Evolutionary conservation across 30 jellyfish, hydroid and myxozoan genomes (phyloP).

Genomic region (Clytia hemisphaerica): DNA sequence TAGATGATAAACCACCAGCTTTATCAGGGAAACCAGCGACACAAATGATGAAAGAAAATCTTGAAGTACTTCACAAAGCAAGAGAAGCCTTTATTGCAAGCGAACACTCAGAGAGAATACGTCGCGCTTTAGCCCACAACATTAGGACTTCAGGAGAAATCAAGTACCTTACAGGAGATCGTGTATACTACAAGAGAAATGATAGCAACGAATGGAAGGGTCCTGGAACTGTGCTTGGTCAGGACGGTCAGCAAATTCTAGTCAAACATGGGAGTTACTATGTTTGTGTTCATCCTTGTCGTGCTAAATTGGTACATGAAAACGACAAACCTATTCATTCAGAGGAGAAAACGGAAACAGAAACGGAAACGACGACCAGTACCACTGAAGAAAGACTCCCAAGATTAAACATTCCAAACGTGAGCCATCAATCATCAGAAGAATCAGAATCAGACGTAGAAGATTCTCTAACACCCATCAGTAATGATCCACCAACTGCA

Average conservation of each 20-base stretch:
- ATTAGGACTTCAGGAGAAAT: conserved; percentile 23
- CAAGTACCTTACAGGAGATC: conserved; percentile 25
- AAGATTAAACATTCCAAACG: too few relatives aligned
- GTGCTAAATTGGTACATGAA: too few relatives aligned
- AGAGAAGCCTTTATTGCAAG: conserved; percentile 16
- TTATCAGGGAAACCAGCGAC: conserved; percentile 27
- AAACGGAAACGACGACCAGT: too few relatives aligned
- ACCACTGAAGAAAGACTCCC: too few relatives aligned
- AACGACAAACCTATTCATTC: too few relatives aligned
- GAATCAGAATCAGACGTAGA: too few relatives aligned
- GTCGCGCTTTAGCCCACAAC: conserved; percentile 38
- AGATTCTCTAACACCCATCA: too few relatives aligned
- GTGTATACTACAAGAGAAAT: conserved; percentile 35
- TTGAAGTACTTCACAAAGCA: conserved; percentile 44
- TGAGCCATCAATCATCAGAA: too few relatives aligned
- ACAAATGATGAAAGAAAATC: conserved; percentile 19
- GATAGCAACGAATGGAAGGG: conserved; percentile 39
- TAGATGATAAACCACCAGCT: conserved; percentile 18
- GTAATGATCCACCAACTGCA: too few relatives aligned
- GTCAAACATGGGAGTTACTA: conserved; percentile 11
- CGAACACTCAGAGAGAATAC: conserved; percentile 35
- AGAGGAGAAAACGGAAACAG: too few relatives aligned
- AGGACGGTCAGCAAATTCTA: conserved; percentile 19
- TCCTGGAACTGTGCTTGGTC: conserved; percentile 30
- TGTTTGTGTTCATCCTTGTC: conserved; percentile 23